Conservation (phyloP, 2,888 invertebrate genomes). For the Acleris literana region DNA sequence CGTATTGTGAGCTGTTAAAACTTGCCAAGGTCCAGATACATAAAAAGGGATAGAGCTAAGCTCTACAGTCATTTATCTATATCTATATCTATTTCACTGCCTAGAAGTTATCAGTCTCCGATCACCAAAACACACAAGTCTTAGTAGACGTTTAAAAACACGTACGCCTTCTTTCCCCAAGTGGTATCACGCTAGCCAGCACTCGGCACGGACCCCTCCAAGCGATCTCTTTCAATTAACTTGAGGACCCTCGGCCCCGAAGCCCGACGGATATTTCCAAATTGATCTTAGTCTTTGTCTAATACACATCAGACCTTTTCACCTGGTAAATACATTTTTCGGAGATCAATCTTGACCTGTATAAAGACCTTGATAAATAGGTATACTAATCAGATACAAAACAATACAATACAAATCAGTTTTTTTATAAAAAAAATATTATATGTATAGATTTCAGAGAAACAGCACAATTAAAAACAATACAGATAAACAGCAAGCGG, state of each 20-base stretch:
- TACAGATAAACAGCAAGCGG: too few relatives aligned
- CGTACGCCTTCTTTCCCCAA: constrained; percentile 41
- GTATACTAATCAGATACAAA: too few relatives aligned
- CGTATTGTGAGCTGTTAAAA: too few relatives aligned
- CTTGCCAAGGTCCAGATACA: neutral
- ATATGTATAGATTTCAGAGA: too few relatives aligned
- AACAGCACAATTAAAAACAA: too few relatives aligned
- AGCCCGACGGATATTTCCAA: constrained; percentile 41
- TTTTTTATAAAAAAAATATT: too few relatives aligned
- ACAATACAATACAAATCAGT: too few relatives aligned
- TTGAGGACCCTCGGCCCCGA: constrained; percentile 56
- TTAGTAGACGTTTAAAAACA: constrained; percentile 25
- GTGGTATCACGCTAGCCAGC: constrained; percentile 54
- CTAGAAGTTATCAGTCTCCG: too few relatives aligned
- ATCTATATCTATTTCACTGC: too few relatives aligned
- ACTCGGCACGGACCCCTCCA: constrained; percentile 56
- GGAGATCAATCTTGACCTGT: constrained; percentile 37
- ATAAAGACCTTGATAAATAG: neutral
- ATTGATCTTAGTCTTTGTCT: constrained; percentile 36
- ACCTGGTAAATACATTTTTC: constrained; percentile 29
- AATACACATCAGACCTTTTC: constrained; percentile 25
- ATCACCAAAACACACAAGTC: constrained; percentile 17
- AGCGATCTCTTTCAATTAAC: constrained; percentile 79
- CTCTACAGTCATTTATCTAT: neutral
- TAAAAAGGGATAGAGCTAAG: neutral